These are phyloP conservation scores for Cephus pygmeus DNA, from an alignment of 2,888 invertebrate genomes.

Conservation along the genomic window DNA sequence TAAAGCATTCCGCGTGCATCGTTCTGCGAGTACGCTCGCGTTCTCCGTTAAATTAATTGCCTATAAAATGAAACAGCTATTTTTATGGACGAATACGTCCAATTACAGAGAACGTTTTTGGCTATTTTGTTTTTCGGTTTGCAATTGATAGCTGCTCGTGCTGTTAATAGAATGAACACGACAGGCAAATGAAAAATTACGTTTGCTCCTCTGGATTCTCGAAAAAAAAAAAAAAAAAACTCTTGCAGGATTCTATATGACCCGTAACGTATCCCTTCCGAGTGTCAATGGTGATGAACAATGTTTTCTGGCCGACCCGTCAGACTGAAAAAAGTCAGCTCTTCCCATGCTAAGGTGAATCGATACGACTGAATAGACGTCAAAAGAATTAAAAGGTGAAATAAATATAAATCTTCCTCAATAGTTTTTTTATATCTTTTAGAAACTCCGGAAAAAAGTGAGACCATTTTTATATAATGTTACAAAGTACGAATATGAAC, in stretches of 20 bases:
- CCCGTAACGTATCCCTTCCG: background rate
- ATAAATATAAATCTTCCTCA: background rate
- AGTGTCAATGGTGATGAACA: background rate
- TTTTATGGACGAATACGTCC: conserved; percentile 57
- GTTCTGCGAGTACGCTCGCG: conserved; percentile 14
- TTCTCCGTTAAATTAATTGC: conserved; percentile 56
- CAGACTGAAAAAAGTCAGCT: background rate
- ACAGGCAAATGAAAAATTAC: conserved; percentile 17
- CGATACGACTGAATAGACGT: background rate
- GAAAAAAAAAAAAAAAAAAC: background rate
- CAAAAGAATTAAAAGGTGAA: background rate
- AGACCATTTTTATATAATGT: no score
- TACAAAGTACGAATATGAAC: no score
- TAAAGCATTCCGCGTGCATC: background rate
- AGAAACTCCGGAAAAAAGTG: no score
- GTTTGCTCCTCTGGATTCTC: background rate
- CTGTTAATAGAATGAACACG: conserved; percentile 19
- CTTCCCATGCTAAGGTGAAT: background rate
- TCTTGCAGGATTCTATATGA: background rate
- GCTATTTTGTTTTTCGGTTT: background rate
- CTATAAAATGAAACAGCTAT: conserved; percentile 61
- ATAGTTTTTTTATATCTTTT: no score
- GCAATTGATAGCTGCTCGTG: conserved; percentile 19
- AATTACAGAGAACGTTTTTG: conserved; percentile 44
- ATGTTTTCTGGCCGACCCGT: background rate